Evolutionary conservation across 2,113 vertebrate species (phyloP).

Genomic region (Tonatia bakeri): DNA sequence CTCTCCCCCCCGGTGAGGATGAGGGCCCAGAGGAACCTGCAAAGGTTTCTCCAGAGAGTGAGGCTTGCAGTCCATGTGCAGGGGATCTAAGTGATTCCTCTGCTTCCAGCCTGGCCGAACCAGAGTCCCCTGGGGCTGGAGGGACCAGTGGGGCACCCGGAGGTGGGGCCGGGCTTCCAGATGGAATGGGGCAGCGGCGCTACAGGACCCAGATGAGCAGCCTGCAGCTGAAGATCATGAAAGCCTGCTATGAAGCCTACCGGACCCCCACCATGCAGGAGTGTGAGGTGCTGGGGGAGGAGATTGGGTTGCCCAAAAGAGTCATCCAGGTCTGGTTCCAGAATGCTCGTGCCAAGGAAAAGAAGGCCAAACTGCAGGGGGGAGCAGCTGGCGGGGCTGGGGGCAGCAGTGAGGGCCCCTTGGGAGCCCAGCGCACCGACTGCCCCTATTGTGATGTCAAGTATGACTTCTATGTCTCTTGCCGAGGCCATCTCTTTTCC

Average conservation of each 20-base stretch:
- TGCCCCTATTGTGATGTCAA: constrained; percentile 88
- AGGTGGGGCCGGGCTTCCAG: constrained; percentile 74
- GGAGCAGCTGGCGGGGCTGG: constrained; percentile 71
- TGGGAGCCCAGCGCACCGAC: constrained; percentile 81
- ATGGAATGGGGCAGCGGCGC: constrained; percentile 82
- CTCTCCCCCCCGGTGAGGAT: constrained; percentile 66
- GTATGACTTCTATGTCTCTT: constrained; percentile 91
- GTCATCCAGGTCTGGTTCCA: constrained; percentile 97
- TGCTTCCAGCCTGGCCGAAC: constrained; percentile 75
- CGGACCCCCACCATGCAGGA: constrained; percentile 93
- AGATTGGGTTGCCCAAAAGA: constrained; percentile 89
- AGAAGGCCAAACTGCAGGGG: constrained; percentile 90
- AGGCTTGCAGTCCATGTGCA: constrained; percentile 75
- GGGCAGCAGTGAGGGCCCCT: constrained; percentile 74
- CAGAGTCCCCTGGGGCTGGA: constrained; percentile 74
- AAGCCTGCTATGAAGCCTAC: constrained; percentile 92
- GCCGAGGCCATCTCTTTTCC: constrained; percentile 91
- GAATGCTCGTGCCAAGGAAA: constrained; percentile 94
- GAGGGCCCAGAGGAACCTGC: constrained; percentile 53
- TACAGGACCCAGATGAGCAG: constrained; percentile 92
- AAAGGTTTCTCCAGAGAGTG: constrained; percentile 68
- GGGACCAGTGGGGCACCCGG: constrained; percentile 57
- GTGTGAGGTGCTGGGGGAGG: constrained; percentile 88
- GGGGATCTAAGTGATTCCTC: constrained; percentile 79
- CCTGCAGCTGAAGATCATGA: constrained; percentile 90